Conservation (phyloP, 2,888 invertebrate genomes). For the Glyphotaelius pellucidus region DNA sequence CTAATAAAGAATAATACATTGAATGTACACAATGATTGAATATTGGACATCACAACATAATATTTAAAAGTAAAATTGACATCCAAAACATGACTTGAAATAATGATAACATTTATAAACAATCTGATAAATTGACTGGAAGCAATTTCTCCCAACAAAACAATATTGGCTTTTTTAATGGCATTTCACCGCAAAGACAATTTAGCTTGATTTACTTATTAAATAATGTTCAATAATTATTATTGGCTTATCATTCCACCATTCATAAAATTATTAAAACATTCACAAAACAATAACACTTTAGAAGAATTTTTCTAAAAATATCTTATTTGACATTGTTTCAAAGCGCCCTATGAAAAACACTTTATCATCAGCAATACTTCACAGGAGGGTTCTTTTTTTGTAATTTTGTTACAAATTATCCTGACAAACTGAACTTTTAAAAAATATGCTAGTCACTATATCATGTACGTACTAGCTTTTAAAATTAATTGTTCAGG, state of each 20-base stretch:
- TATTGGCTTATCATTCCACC: constrained; percentile 31
- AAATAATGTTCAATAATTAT: neutral
- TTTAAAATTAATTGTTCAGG: too few relatives aligned
- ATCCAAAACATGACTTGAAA: constrained; percentile 14
- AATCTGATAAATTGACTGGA: neutral
- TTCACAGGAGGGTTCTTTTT: neutral
- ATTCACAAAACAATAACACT: constrained; percentile 64
- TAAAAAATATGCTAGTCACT: too few relatives aligned
- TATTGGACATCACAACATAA: constrained; percentile 3
- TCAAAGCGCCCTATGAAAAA: neutral
- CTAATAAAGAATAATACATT: constrained; percentile 9
- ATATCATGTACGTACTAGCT: too few relatives aligned
- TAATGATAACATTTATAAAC: neutral
- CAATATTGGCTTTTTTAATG: neutral
- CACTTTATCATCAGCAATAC: neutral
- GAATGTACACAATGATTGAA: constrained; percentile 34
- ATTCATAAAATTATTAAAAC: constrained; percentile 50
- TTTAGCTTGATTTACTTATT: neutral
- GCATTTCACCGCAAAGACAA: neutral
- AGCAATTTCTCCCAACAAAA: neutral
- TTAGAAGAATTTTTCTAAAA: constrained; percentile 66
- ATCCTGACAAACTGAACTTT: too few relatives aligned
- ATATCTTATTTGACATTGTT: constrained; percentile 58
- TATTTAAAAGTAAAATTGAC: constrained; percentile 5
- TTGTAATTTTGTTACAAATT: too few relatives aligned